Percentiles rank a stretch among this genome's conserved stretches.
phyloP scores from a whole-genome alignment of 2,888 invertebrate genomes.

The Listrodromus nycthemerus region DNA sequence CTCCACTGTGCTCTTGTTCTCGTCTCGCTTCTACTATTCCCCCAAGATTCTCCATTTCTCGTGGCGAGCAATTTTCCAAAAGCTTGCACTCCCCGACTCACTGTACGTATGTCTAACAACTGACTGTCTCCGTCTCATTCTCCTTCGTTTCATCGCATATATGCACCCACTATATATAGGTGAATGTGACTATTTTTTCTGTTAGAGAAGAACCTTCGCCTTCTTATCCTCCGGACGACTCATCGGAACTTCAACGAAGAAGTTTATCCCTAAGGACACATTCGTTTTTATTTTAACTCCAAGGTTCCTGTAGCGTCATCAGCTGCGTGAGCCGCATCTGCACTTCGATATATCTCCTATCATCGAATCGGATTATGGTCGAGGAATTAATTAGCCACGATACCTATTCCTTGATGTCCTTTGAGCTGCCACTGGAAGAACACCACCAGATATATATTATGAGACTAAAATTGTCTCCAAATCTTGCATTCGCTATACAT shows the following conservation, averaged over 20 bases:
- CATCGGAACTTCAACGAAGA: not conserved
- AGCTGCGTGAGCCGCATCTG: not conserved
- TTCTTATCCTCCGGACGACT: constrained; percentile 36
- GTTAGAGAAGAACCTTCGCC: constrained; percentile 11
- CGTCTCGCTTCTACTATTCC: constrained; percentile 29
- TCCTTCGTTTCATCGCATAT: constrained; percentile 3
- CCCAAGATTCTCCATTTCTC: constrained; percentile 48
- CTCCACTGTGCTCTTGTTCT: constrained; percentile 65
- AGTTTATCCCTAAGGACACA: not conserved
- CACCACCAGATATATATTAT: not conserved
- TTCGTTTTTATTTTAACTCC: constrained; percentile 1
- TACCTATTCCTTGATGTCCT: not conserved
- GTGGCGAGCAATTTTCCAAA: constrained; percentile 62
- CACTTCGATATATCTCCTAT: not conserved
- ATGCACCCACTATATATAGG: not conserved
- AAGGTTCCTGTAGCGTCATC: not conserved
- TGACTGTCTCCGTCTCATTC: constrained; percentile 27
- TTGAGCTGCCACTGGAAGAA: not conserved
- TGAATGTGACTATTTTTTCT: constrained; percentile 15
- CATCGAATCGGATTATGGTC: not conserved
- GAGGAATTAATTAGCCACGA: not conserved
- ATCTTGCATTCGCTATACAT: not conserved
- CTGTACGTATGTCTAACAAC: constrained; percentile 30
- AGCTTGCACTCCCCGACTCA: constrained; percentile 52
- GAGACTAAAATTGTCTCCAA: not conserved